phyloP scores from a whole-genome alignment of 1,140 invertebrate genomes.

The Hypothenemus hampei region DNA sequence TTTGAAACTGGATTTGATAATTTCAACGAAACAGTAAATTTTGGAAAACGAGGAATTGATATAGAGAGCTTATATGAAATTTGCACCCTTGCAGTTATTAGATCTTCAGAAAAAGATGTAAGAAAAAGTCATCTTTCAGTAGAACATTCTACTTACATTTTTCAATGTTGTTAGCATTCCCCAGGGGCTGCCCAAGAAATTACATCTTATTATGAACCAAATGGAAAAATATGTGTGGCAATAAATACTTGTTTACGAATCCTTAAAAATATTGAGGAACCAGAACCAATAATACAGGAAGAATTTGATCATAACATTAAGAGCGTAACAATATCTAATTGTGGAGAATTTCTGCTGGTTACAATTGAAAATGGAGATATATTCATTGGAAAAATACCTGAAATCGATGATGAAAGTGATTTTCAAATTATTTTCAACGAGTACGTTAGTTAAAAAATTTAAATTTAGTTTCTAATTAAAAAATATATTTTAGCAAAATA shows the following conservation, averaged over 20 bases:
- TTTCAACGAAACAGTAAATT: slow-evolving; percentile 37
- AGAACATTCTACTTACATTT: too few relatives aligned
- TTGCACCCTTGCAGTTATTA: slow-evolving; percentile 31
- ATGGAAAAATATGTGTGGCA: slow-evolving; percentile 8
- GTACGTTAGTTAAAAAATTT: too few relatives aligned
- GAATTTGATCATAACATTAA: slow-evolving; percentile 13
- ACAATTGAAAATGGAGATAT: slow-evolving; percentile 7
- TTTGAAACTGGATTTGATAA: slow-evolving; percentile 34
- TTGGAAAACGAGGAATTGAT: slow-evolving; percentile 31
- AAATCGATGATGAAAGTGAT: too few relatives aligned
- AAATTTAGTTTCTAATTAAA: too few relatives aligned
- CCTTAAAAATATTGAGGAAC: slow-evolving; percentile 7
- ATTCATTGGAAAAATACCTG: slow-evolving; percentile 1
- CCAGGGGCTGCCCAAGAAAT: not conserved
- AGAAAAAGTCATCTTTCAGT: not conserved
- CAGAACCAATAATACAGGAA: not conserved
- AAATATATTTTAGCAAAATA: too few relatives aligned
- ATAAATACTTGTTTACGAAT: slow-evolving; percentile 17
- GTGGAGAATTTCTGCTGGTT: slow-evolving; percentile 4
- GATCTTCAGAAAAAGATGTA: slow-evolving; percentile 28
- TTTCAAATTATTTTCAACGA: too few relatives aligned
- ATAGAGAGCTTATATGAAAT: slow-evolving; percentile 34
- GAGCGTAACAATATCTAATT: slow-evolving; percentile 1
- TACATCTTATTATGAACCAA: not conserved
- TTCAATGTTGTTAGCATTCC: not conserved